phyloP scores from a whole-genome alignment of 2,113 vertebrate species.

The Megaleporinus macrocephalus region DNA sequence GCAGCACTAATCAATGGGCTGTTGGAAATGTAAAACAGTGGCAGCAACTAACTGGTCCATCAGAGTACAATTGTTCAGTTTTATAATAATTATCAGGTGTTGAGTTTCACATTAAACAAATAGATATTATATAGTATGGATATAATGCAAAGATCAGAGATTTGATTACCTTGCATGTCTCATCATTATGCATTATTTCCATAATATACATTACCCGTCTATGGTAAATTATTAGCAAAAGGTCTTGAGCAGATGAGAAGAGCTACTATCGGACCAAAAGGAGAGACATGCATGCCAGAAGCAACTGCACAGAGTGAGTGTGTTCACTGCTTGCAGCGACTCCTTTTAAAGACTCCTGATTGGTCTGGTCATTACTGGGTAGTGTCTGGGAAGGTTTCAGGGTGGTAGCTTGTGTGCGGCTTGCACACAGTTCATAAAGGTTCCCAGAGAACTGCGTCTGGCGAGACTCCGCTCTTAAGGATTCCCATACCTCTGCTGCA shows the following conservation, averaged over 20 bases:
- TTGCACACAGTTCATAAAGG: conserved; percentile 87
- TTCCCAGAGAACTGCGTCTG: conserved; percentile 89
- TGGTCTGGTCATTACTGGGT: conserved; percentile 77
- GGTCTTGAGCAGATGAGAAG: not conserved
- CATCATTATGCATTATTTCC: not conserved
- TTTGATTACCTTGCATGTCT: no score
- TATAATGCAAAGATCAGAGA: no score
- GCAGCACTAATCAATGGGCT: no score
- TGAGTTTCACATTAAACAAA: no score
- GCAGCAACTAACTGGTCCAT: no score
- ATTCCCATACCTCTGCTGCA: conserved; percentile 89
- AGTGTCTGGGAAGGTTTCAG: conserved; percentile 64
- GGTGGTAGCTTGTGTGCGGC: conserved; percentile 72
- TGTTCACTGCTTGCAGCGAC: conserved; percentile 50
- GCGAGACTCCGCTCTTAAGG: conserved; percentile 87
- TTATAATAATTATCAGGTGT: no score
- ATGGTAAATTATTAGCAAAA: not conserved
- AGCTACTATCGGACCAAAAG: conserved; percentile 43
- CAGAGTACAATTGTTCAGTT: no score
- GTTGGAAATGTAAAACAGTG: no score
- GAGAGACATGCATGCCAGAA: conserved; percentile 62
- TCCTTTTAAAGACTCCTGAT: conserved; percentile 86
- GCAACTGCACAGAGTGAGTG: conserved; percentile 45
- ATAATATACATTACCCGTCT: not conserved
- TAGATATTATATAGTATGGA: no score